Base-by-base conservation (phyloP, 1,140 invertebrate genomes). In the Drosophila serrata region DNA sequence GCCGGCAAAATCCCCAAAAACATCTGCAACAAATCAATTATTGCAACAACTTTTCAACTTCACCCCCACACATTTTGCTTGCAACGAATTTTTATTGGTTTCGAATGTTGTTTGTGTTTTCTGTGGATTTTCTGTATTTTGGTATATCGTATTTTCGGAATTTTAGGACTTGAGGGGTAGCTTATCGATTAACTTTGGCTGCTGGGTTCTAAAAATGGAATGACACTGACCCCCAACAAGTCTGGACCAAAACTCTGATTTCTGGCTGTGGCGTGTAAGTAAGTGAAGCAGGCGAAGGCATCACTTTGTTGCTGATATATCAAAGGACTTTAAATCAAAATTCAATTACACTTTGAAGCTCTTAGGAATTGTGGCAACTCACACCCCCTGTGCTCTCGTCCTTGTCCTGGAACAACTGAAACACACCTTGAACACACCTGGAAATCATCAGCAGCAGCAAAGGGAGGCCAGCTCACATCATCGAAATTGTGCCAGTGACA, bases 281-380 rank as follows among this genome's bases (percentile, higher is more conserved):
- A 63, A 70, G 73, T 81, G 75, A 78, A 61, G 70, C 24, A n/a
- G 62, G 64, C 62, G 46, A 42, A 69, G 65, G n/a, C 46, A 51
- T 67, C 45, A 68, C 62, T 73, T 58, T 73, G 69, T 59, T 73
- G 29, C 69, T 59, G 67, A 73, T 80, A 81, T 86, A 86, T 86
- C 82, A 86, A 86, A 86, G 82, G 82, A 86, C 79, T 87, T 86
- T 86, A 86, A 86, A 81, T 86, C 79, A 86, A 81, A 86, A 86
- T 86, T 86, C 82, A 86, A 86, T 86, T 86, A 86, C 82, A 72
- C 75, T 85, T 78, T 58, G 79, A 62, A 81, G 77, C 82, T 78
- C 63, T 85, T 61, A 81, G 68, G 82, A 51, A 76, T 75, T 65
- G 78, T 33, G 51, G 27, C 63, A 57, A 57, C 51, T 55, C 51